Base-by-base conservation (phyloP, 2,888 invertebrate species). In the Girardia tigrina region DNA sequence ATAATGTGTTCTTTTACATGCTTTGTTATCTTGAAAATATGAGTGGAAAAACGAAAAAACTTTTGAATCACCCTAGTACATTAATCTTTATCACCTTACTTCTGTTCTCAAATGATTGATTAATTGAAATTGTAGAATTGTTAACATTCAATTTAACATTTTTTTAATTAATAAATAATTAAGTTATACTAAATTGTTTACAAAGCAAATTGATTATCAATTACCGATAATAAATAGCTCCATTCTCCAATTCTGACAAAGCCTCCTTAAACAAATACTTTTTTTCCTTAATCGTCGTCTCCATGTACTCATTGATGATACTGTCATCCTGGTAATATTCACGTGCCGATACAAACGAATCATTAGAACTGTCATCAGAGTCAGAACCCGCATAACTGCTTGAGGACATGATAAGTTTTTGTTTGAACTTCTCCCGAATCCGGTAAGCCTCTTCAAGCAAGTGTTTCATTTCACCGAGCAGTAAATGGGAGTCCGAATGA, bases 331-430 rank as follows among this genome's bases (percentile, higher is more conserved):
- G 82, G 78, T 82, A 79, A 36, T 36, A 36, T 83, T 94, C 95
- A 81, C 92, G 90, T 0, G 95, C 95, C 0, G 94, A 95, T 73
- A 93, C 92, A 85, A 94, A 97, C 78, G 94, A 94, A 83, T 95
- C 95, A 70, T 81, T 80, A 16, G 36, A 36, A 75, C 84, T 83
- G 77, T 81, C 82, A 1, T 80, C 78, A 0, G 81, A 82, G 1
- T 80, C 80, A 74, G 70, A 80, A 79, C 71, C 79, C 79, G 1
- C 80, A 78, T 73, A 81, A 80, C 0, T 81, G 80, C 1, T 81
- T 0, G 81, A 79, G 71, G 81, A 81, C 71, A 82, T 79, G 4
- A 81, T 81, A 12, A 81, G 78, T 26, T 80, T 79, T 72, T 81
- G 81, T 20, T 83, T 83, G 75, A 81, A 83, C 78, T 90, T 89